Evolutionary conservation across 2,888 invertebrate species (phyloP).

Genomic region (Ennomos fuscantarius): DNA sequence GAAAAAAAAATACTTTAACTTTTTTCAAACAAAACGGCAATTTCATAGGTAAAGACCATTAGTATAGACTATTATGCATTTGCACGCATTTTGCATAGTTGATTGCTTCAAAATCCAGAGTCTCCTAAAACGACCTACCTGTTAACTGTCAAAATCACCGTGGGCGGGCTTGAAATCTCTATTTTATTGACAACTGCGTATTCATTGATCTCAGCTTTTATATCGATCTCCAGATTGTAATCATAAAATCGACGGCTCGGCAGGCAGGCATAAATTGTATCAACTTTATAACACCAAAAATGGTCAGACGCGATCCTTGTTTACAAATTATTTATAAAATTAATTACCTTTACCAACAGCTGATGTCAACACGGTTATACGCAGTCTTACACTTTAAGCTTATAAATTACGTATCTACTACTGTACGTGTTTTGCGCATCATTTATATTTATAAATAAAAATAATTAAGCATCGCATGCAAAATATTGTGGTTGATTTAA

Average conservation of each 20-base stretch:
- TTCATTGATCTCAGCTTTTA: constrained; percentile 50
- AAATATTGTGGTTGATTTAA: constrained; percentile 32
- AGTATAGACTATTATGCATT: not conserved
- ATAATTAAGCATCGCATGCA: constrained; percentile 11
- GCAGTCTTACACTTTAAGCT: constrained; percentile 8
- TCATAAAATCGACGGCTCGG: constrained; percentile 45
- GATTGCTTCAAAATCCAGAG: not conserved
- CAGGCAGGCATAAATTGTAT: constrained; percentile 31
- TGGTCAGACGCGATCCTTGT: constrained; percentile 26
- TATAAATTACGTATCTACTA: constrained; percentile 13
- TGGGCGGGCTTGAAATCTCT: constrained; percentile 62
- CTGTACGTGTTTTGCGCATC: not conserved
- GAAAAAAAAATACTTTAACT: too few relatives aligned
- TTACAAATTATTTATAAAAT: constrained; percentile 32
- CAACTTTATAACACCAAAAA: constrained; percentile 32
- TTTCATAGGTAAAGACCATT: too few relatives aligned
- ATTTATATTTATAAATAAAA: not conserved
- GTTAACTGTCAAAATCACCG: constrained; percentile 41
- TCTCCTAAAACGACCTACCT: constrained; percentile 31
- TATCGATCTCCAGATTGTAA: constrained; percentile 55
- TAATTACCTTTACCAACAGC: constrained; percentile 28
- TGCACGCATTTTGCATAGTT: not conserved
- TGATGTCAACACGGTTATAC: constrained; percentile 25
- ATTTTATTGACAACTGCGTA: constrained; percentile 55
- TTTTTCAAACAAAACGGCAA: too few relatives aligned